These are phyloP conservation scores for Drosophila mauritiana DNA, from an alignment of 1,140 invertebrate species.

Conservation along the genomic window DNA sequence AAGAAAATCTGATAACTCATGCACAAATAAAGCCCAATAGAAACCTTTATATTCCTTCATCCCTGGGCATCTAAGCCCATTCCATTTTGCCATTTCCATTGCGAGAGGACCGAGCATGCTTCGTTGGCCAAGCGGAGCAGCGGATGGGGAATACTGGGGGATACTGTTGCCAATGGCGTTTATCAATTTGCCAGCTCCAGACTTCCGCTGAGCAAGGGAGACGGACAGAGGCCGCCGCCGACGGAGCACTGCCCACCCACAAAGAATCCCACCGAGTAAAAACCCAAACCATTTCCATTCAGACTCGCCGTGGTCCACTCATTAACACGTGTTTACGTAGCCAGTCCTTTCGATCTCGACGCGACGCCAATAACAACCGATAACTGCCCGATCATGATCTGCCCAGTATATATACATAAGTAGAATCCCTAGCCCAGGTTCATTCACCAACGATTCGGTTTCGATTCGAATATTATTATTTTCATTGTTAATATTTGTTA, in stretches of 20 bases:
- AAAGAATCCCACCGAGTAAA: conserved; percentile 28
- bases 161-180: conserved; percentile 73
- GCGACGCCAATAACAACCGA: conserved; percentile 78
- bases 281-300: conserved; percentile 21
- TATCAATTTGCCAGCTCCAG: conserved; percentile 68
- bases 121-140: conserved; percentile 27
- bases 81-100: conserved; percentile 24
- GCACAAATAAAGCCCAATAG: background rate
- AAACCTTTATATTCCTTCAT: conserved; percentile 1
- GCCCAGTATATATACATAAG: background rate
- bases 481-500: conserved; percentile 83
- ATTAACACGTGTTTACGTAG: conserved; percentile 81
- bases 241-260: conserved; percentile 58
- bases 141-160: conserved; percentile 7
- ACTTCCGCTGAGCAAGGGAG: conserved; percentile 42
- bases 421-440: conserved; percentile 35
- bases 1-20: too few relatives aligned
- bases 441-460: conserved; percentile 57
- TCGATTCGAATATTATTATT: conserved; percentile 74
- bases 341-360: conserved; percentile 60
- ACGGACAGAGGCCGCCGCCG: conserved; percentile 23
- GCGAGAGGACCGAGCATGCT: conserved; percentile 30
- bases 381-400: conserved; percentile 72
- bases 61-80: conserved; percentile 21
- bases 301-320: conserved; percentile 60